Evolutionary conservation across 2,113 vertebrate genomes (phyloP).

Genomic region (Arizona elegans): DNA sequence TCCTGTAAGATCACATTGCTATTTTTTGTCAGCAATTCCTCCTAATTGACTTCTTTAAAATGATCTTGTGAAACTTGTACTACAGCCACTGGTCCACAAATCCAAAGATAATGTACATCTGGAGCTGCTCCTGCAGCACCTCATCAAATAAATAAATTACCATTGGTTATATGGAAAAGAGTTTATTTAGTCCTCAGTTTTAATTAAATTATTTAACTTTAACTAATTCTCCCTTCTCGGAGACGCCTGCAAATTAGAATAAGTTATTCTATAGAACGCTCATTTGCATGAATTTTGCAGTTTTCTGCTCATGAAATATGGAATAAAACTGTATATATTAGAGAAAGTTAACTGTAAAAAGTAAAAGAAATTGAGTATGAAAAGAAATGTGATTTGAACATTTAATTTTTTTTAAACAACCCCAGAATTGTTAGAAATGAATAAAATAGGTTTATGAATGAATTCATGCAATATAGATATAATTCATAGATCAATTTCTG

Average conservation of each 20-base stretch:
- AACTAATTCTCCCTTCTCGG: neutral
- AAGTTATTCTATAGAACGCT: neutral
- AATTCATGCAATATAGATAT: neutral
- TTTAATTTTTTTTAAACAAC: neutral
- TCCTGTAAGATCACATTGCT: neutral
- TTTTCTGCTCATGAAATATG: neutral
- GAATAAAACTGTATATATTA: neutral
- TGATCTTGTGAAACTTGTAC: neutral
- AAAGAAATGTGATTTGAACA: neutral
- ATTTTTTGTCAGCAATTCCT: neutral
- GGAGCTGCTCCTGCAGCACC: neutral
- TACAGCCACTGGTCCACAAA: neutral
- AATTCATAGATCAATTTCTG: neutral
- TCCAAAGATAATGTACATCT: neutral
- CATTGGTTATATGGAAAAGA: neutral
- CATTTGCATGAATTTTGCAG: neutral
- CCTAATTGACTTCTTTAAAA: neutral
- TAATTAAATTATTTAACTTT: neutral
- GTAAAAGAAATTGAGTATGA: neutral
- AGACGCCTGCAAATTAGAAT: neutral
- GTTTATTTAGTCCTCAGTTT: neutral
- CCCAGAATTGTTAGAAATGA: neutral
- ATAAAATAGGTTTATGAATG: neutral
- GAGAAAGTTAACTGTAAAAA: neutral
- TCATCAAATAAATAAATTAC: neutral